A percentile compares a stretch with the other conserved stretches of the same genome.
These are phyloP conservation scores for Pelmatolapia mariae DNA, from an alignment of 2,113 vertebrate genomes.

Conservation along the genomic window DNA sequence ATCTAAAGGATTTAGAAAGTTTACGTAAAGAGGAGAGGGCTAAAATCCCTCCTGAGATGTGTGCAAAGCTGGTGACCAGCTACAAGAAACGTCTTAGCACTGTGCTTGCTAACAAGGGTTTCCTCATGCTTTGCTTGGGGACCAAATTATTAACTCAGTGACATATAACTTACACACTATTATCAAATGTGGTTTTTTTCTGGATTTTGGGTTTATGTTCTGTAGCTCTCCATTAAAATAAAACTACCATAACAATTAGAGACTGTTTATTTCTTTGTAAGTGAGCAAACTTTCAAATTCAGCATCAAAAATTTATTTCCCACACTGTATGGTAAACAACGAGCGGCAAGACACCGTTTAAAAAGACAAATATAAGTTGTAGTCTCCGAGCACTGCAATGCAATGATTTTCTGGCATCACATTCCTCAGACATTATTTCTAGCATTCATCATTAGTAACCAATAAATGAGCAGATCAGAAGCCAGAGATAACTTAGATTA, in stretches of 20 bases:
- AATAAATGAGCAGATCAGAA: neutral
- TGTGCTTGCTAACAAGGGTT: neutral
- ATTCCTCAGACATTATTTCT: neutral
- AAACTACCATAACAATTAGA: neutral
- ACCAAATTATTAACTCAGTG: neutral
- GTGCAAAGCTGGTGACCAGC: neutral
- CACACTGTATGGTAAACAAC: neutral
- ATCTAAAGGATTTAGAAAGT: neutral
- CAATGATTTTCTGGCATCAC: neutral
- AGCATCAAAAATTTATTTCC: neutral
- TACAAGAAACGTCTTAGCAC: neutral
- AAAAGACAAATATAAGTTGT: neutral
- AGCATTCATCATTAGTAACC: neutral
- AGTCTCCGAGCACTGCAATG: neutral
- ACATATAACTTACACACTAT: neutral
- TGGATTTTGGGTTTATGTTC: neutral
- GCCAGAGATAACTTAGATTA: neutral
- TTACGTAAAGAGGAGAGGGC: neutral
- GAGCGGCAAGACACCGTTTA: rapidly evolving
- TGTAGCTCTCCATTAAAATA: neutral
- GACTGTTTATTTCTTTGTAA: neutral
- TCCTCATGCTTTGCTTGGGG: neutral
- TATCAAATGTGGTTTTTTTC: rapidly evolving
- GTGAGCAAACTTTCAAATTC: neutral
- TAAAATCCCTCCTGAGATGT: neutral